Percentiles rank a stretch among this genome's conserved stretches.
These are phyloP conservation scores for Hydrochoerus hydrochaeris DNA, from an alignment of 2,113 vertebrate species.

Conservation along the genomic window DNA sequence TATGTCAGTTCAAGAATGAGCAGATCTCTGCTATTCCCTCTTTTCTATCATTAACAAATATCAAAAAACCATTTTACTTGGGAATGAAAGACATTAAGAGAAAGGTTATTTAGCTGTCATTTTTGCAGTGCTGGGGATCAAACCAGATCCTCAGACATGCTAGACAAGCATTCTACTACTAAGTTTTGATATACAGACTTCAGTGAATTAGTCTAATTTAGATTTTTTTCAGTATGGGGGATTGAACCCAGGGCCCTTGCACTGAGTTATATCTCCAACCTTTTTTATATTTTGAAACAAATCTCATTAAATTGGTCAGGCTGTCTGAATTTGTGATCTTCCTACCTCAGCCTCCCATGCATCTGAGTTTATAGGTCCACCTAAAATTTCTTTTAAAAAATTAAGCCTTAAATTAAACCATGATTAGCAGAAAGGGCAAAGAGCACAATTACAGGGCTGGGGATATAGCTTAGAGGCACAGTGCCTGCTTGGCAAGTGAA, in stretches of 20 bases:
- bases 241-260: neutral
- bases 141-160: neutral
- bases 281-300: neutral
- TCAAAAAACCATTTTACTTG: neutral
- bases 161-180: neutral
- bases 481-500: too few relatives aligned
- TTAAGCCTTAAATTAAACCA: constrained; percentile 19
- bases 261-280: neutral
- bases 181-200: neutral
- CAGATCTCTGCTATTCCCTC: neutral
- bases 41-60: neutral
- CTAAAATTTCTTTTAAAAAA: neutral
- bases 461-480: too few relatives aligned
- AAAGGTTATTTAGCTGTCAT: neutral
- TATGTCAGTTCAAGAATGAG: neutral
- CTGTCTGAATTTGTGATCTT: neutral
- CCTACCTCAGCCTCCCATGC: neutral
- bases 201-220: constrained; percentile 41
- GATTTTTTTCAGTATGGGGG: neutral
- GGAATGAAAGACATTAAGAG: neutral
- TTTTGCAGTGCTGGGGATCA: neutral
- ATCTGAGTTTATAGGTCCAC: neutral
- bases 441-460: neutral
- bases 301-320: neutral
- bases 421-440: constrained; percentile 15